Base-by-base conservation (phyloP, 2,888 invertebrate species). In the Callimorpha dominula region DNA sequence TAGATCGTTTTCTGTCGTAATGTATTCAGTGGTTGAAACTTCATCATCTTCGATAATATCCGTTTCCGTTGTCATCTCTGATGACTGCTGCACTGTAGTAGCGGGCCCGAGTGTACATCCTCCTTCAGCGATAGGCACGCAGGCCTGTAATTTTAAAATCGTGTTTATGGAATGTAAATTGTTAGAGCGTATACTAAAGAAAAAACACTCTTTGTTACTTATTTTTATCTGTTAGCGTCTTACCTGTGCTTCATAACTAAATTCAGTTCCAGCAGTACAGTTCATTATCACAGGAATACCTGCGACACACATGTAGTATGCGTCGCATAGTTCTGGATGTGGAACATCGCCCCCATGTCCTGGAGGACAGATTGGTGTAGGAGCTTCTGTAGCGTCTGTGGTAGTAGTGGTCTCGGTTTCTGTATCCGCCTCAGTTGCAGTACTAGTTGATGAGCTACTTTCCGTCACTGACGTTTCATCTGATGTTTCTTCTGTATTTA, bases 81-180 rank as follows among this genome's bases (percentile, higher is more conserved):
- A 14, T 20, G 68, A 17, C 31, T 20, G 31, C 12, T 50, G 57
- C 20, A 46, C 71, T 54, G 5, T 43, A 43, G 75, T 72, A 6
- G 67, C 40, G 43, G 71, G 8, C 0, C 73, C 73, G 1, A 79
- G 65, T 1, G 83, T 86, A 50, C 85, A 85, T 0, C 85, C 85
- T 40, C 81, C 81, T 54, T 78, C 77, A 11, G 73, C 65, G 20
- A 71, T 66, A 6, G 62, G 40, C n/a, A 66, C 7, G 20, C 71
- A 71, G 6, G 6, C 50, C 71, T 71, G 42, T 40, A 71, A 71
- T 17, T 57, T 62, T 68, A 20, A 20, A 65, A 43, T 43, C 43
- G 8, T 43, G 31, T 31, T 31, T 31, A 31, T 31, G 31, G 31
- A 31, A 31, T 31, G 31, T 31, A 31, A 31, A 31, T 31, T 31